Percentiles rank a stretch among this genome's conserved stretches.
phyloP scores from a whole-genome alignment of 2,113 vertebrate genomes.

The Corythaixoides concolor region DNA sequence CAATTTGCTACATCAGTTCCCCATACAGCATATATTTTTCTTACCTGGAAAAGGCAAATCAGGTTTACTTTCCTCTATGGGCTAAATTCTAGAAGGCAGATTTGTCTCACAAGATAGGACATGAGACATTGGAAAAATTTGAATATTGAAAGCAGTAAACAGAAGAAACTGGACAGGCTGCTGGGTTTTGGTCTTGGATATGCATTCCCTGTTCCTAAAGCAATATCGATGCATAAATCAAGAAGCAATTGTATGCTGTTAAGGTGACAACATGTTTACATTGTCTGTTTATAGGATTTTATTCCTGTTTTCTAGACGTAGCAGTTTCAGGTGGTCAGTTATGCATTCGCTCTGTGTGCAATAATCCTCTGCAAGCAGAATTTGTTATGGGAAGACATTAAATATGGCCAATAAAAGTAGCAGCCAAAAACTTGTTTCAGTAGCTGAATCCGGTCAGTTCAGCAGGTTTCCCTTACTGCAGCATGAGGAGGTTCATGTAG shows the following conservation, averaged over 20 bases:
- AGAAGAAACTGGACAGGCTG: background rate
- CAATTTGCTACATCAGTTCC: background rate
- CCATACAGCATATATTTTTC: background rate
- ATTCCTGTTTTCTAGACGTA: background rate
- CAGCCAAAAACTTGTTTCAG: background rate
- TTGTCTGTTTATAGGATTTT: background rate
- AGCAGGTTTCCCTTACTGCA: background rate
- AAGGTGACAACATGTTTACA: background rate
- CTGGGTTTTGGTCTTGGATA: background rate
- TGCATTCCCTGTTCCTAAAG: background rate
- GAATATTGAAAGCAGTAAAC: background rate
- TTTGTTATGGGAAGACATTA: background rate
- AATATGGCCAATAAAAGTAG: fast-evolving
- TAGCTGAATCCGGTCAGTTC: background rate
- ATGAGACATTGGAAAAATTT: background rate
- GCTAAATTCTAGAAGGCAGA: background rate
- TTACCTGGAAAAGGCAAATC: background rate
- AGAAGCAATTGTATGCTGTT: background rate
- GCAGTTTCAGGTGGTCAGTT: background rate
- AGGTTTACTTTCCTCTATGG: background rate
- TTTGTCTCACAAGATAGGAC: background rate
- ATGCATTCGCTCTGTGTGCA: background rate
- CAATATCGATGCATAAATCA: background rate
- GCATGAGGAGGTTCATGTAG: background rate
- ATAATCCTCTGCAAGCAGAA: background rate